Evolutionary conservation across 35 echinoderm and acorn worm species (phyloP).

Genomic region (Hemicentrotus pulcherrimus): DNA sequence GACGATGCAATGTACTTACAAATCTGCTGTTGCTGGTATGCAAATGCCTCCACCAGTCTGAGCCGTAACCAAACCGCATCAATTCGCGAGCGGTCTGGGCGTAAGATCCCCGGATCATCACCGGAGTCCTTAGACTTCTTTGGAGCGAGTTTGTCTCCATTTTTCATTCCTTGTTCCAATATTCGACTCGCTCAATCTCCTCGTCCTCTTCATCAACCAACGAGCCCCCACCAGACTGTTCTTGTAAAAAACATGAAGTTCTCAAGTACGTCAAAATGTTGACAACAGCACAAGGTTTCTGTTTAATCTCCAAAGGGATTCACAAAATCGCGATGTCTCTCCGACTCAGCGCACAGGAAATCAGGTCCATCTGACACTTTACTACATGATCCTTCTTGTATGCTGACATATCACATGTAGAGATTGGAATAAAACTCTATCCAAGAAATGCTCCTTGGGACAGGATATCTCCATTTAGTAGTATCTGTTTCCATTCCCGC

Average conservation of each 20-base stretch:
- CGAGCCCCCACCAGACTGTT: background rate
- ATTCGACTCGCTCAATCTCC: too few relatives aligned
- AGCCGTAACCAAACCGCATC: constrained; percentile 55
- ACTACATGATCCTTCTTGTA: background rate
- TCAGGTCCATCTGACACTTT: background rate
- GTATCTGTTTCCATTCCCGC: background rate
- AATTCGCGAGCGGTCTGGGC: constrained; percentile 40
- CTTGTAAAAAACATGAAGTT: background rate
- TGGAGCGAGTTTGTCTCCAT: constrained; percentile 9
- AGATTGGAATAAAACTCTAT: background rate
- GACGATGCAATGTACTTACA: background rate
- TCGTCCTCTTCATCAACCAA: background rate
- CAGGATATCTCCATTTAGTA: background rate
- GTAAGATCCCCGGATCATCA: constrained; percentile 58
- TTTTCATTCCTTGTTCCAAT: background rate
- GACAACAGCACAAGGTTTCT: background rate
- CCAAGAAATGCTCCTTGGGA: background rate
- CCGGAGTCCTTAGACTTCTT: background rate
- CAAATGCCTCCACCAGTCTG: constrained; percentile 33
- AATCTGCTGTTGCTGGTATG: constrained; percentile 15
- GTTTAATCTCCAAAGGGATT: background rate
- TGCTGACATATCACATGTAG: background rate
- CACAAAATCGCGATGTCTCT: background rate
- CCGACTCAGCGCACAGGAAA: background rate
- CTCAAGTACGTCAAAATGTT: background rate